These are phyloP conservation scores for Palythoa heliodiscus DNA, from an alignment of 92 coral and sea anemone genomes.

Conservation along the genomic window DNA sequence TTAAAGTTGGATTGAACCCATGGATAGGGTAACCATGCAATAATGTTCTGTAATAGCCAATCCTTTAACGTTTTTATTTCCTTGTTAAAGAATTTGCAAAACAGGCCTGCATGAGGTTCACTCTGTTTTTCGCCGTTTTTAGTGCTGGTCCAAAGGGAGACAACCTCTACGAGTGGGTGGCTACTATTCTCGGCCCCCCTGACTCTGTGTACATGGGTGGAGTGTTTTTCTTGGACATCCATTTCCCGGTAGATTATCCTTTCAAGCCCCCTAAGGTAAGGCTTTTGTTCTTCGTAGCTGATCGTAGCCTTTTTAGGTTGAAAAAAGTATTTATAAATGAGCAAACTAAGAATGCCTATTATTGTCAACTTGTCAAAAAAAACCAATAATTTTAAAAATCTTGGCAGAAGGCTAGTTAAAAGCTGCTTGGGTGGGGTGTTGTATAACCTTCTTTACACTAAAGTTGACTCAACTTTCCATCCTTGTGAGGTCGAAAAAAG, in stretches of 20 bases:
- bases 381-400: no score
- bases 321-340: no score
- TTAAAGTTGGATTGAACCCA: not conserved
- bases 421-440: no score
- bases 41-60: not conserved
- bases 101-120: not conserved
- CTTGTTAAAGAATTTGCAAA: not conserved
- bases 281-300: no score
- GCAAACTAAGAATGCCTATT: no score
- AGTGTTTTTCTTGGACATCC: slow-evolving; percentile 94
- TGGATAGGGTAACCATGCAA: not conserved
- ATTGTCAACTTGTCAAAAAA: no score
- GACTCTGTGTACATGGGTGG: slow-evolving; percentile 93
- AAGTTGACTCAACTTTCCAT: no score
- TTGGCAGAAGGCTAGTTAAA: no score
- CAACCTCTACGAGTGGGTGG: slow-evolving; percentile 92
- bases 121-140: not conserved
- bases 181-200: slow-evolving; percentile 96
- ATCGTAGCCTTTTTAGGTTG: no score
- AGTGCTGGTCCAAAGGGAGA: slow-evolving; percentile 98
- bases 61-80: not conserved
- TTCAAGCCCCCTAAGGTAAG: slow-evolving; percentile 97
- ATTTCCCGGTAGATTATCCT: slow-evolving; percentile 96
- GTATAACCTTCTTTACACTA: no score
- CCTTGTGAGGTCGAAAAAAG: no score